These are phyloP conservation scores for Pteruthius melanotis DNA, from an alignment of 2,113 vertebrate species.

Conservation along the genomic window DNA sequence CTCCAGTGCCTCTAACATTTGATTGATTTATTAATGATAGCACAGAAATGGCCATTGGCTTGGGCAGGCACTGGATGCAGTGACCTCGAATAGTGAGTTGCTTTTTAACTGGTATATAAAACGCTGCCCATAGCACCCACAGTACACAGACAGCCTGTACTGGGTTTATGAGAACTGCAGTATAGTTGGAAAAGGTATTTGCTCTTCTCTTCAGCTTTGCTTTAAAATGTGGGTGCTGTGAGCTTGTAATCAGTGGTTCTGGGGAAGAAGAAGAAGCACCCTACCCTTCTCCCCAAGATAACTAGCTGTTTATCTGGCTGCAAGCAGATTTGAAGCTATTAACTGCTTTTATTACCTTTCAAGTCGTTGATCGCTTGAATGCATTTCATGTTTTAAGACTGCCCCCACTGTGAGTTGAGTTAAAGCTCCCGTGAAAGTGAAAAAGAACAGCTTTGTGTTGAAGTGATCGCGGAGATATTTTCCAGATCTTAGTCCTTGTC, in stretches of 20 bases:
- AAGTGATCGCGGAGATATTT: not conserved
- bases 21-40: not conserved
- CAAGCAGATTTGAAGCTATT: not conserved
- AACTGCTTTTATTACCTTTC: not conserved
- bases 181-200: not conserved
- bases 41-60: not conserved
- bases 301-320: not conserved
- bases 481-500: not conserved
- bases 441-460: not conserved
- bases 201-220: not conserved
- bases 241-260: not conserved
- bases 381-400: not conserved
- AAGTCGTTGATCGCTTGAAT: not conserved
- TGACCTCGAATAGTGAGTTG: not conserved
- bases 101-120: not conserved
- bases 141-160: fast-evolving
- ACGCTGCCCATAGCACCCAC: fast-evolving
- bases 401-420: not conserved
- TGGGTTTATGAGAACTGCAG: not conserved
- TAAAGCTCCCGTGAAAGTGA: not conserved
- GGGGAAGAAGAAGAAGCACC: not conserved
- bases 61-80: not conserved
- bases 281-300: not conserved
- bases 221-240: not conserved
- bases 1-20: not conserved